Conservation (phyloP, 2,113 vertebrate species). For the Melanerpes aurifrons region DNA sequence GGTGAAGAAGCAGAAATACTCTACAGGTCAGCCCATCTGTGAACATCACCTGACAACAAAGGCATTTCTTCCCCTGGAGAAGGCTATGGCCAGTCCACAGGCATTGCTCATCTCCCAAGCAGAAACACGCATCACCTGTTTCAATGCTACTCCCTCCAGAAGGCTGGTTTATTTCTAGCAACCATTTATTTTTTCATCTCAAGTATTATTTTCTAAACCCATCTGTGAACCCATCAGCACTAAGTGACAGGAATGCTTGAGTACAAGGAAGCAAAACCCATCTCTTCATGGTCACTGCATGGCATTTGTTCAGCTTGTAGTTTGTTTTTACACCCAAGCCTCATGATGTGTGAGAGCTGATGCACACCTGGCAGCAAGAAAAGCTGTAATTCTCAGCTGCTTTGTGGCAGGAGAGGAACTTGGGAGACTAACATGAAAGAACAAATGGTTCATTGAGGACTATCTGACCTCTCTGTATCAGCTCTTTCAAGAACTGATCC, state of each 20-base stretch:
- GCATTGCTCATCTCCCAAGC: background rate
- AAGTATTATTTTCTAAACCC: background rate
- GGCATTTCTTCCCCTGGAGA: background rate
- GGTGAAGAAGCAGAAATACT: background rate
- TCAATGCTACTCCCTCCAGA: background rate
- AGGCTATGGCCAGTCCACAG: background rate
- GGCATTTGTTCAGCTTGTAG: background rate
- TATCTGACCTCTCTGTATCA: background rate
- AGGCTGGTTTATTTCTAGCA: background rate
- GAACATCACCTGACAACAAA: background rate
- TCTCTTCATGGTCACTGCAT: background rate
- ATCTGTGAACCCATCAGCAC: background rate
- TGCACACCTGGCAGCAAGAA: rapidly evolving
- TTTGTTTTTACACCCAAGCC: background rate
- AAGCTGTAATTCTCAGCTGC: background rate
- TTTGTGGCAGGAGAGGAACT: background rate
- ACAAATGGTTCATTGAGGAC: background rate
- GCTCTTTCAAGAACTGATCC: background rate
- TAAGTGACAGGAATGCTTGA: background rate
- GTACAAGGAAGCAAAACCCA: background rate
- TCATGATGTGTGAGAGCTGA: background rate
- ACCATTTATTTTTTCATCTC: background rate
- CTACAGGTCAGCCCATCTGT: background rate
- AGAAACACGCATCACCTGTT: background rate
- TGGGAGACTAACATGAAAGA: background rate